Conservation (phyloP, 2,113 vertebrate species). For the Motacilla alba region DNA sequence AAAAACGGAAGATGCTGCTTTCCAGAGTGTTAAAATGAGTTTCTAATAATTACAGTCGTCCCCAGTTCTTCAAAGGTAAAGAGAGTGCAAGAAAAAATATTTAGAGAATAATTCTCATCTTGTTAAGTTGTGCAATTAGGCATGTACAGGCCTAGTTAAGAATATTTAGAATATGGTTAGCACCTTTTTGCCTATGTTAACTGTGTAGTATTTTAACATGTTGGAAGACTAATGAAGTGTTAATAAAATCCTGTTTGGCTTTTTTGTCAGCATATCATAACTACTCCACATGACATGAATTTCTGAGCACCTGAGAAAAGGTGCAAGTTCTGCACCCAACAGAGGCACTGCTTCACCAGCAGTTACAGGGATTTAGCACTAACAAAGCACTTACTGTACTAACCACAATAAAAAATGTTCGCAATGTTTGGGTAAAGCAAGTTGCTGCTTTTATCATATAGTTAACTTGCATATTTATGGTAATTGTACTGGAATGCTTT, state of each 20-base stretch:
- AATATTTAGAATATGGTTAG: background rate
- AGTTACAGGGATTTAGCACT: background rate
- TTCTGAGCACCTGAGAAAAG: background rate
- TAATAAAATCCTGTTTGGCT: background rate
- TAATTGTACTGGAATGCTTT: slow-evolving; percentile 41
- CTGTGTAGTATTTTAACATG: background rate
- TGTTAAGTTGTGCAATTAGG: background rate
- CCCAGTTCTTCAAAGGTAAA: background rate
- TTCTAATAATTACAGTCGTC: background rate
- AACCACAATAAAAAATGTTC: background rate
- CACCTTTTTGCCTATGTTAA: background rate
- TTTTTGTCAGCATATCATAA: background rate
- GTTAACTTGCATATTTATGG: slow-evolving; percentile 34
- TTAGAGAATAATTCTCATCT: background rate
- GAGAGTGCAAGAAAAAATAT: background rate
- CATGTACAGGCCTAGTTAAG: background rate
- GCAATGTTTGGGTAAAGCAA: background rate
- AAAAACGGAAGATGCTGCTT: background rate
- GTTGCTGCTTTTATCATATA: background rate
- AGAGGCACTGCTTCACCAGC: background rate
- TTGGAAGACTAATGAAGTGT: background rate
- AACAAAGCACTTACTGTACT: background rate
- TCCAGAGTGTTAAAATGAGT: background rate
- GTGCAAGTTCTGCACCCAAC: background rate
- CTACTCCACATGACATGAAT: background rate